Base-by-base conservation (phyloP, 1,140 invertebrate species). In the Pseudomyrmex pallidus region DNA sequence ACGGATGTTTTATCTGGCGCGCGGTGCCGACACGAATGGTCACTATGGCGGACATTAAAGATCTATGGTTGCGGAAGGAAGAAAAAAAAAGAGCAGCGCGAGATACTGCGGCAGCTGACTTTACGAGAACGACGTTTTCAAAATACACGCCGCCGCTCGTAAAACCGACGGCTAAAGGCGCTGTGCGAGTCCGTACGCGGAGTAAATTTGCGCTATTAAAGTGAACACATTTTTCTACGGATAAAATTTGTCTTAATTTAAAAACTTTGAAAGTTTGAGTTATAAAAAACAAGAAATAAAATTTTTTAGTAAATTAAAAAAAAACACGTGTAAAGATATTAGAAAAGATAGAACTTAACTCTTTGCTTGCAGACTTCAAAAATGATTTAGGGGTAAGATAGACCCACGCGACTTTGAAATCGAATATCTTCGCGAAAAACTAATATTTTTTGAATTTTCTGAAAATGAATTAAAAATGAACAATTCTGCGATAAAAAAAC, bases 71-170 rank as follows among this genome's bases (percentile, higher is more conserved):
- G 52, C 13, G 5, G 57, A 68, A 25, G 46, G 10, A 1, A 57
- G 13, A 64, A 66, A 54, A 64, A 22, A 66, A 83, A 35, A 48
- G 15, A 10, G 44, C 46, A n/a, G 22, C 25, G 63, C 35, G 63
- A 67, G 74, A 77, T 77, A 67, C 35, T 77, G 74, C 66, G 20
- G 76, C 66, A 67, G 57, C 73, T 59, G 57, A 74, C 64, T 83
- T 85, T 83, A 85, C 50, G 63, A 62, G 78, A 48, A 72, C 22
- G 67, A 48, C 73, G 62, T 62, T 85, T 67, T 66, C 48, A 68
- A 85, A 83, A 83, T 48, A 68, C 15, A 1, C 78, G 48, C 35
- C 78, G 62, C 78, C 78, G 62, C 78, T 70, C 52, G 56, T 83
- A 85, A 85, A 85, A 83, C 17, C 62, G 25, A 44, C 62, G 68